A percentile compares a stretch with the other conserved stretches of the same genome.
Conservation (phyloP, 2,888 invertebrate genomes). For the Trachelus stipa region DNA sequence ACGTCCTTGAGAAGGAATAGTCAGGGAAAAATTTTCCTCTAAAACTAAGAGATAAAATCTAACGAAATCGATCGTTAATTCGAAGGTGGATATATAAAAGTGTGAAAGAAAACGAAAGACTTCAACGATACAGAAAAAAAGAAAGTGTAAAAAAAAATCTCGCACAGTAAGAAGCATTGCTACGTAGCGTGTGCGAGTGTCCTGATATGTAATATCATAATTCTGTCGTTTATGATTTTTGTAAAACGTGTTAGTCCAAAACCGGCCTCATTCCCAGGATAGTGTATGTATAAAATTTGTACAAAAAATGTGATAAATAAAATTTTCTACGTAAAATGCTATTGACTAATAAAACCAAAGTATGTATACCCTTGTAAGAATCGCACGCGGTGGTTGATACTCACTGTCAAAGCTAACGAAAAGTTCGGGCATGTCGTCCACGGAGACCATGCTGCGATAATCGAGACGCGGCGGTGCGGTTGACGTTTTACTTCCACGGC, state of each 20-base stretch:
- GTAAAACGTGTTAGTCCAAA: neutral
- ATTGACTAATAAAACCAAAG: no score
- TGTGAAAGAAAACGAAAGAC: neutral
- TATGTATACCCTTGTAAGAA: no score
- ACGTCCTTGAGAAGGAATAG: neutral
- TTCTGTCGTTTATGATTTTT: neutral
- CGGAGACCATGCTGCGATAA: conserved; percentile 93
- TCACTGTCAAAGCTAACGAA: conserved; percentile 95
- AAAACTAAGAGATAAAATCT: neutral
- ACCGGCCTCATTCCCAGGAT: neutral
- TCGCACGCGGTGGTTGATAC: conserved; percentile 62
- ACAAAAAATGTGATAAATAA: neutral
- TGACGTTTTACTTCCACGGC: conserved; percentile 70
- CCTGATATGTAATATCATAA: neutral
- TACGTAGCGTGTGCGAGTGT: neutral
- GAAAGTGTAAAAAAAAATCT: neutral
- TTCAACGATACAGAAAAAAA: neutral
- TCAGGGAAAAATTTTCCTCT: neutral
- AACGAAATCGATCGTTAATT: neutral
- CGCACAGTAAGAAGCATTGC: neutral
- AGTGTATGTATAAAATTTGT: neutral
- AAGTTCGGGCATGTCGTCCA: conserved; percentile 94
- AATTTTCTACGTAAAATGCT: no score
- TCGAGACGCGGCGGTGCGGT: conserved; percentile 81
- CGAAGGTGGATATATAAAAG: neutral